Base-by-base conservation (phyloP, 1,140 invertebrate genomes). In the Drosophila nigromelanica region DNA sequence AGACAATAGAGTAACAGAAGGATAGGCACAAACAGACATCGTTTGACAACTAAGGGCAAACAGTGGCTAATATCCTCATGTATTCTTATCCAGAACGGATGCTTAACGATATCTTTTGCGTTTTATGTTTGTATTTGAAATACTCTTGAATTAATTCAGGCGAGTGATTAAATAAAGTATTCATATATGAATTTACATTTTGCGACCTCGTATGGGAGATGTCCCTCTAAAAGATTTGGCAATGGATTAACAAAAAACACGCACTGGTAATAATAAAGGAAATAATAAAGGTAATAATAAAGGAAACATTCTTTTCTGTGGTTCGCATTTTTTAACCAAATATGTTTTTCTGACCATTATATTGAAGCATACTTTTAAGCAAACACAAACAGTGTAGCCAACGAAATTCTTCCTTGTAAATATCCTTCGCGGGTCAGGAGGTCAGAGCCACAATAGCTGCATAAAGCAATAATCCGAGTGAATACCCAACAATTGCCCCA, bases 401-500 rank as follows among this genome's bases (percentile, higher is more conserved):
- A 27, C 35, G 10, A 27, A 27, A 27, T 5, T 27, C 4, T 6
- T 4, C 18, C 12, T n/a, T 24, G 0, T 3, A 6, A 40, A 64
- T 15, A 39, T 58, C 52, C 33, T 78, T 74, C 15, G 30, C 58
- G 39, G 43, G 50, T 35, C 52, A 56, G 33, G 43, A 75, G 78
- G 63, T 74, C 61, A 51, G 54, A 78, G 70, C 50, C 54, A 39
- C 74, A 64, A 63, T 68, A 45, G 56, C 35, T 52, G 40, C 61
- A 35, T 24, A 64, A 45, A 52, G 50, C 47, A 72, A 60, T 55
- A 63, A 82, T 66, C 60, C 60, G 54, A 81, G 62, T 68, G 72
- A 61, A 43, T 62, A 60, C 55, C 51, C 30, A 71, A 76, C 82
- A 86, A 87, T 86, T 87, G 74, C 74, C 82, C 82, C 74, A 81